Evolutionary conservation across 2,113 vertebrate species (phyloP).

Genomic region (Paracanthobrama guichenoti): DNA sequence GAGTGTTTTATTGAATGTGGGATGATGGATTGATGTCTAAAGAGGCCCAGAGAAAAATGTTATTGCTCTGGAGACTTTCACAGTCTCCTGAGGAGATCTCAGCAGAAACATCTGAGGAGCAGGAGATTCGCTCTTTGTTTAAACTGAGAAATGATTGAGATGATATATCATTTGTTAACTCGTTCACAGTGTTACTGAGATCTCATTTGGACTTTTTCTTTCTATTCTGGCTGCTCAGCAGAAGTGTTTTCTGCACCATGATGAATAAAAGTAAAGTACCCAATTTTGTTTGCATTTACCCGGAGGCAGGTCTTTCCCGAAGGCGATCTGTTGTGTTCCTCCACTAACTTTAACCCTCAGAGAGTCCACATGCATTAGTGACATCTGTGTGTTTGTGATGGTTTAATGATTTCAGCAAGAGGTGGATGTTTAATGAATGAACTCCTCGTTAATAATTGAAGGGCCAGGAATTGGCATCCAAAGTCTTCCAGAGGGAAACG

Average conservation of each 20-base stretch:
- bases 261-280: neutral
- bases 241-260: neutral
- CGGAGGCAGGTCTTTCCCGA: neutral
- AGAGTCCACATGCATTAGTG: slow-evolving; percentile 9
- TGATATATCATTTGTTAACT: too few species aligned
- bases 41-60: neutral
- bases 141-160: neutral
- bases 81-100: neutral
- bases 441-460: slow-evolving; percentile 37
- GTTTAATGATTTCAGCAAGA: slow-evolving; percentile 35
- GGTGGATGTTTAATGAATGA: slow-evolving; percentile 40
- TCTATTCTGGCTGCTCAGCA: neutral
- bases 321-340: neutral
- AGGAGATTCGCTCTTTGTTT: neutral
- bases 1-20: neutral
- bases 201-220: neutral
- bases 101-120: neutral
- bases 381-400: neutral
- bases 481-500: slow-evolving; percentile 3
- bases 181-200: too few species aligned
- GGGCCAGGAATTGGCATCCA: neutral
- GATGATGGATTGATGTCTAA: neutral
- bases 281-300: neutral
- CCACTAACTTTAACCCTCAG: neutral
- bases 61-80: neutral